Percentiles rank a stretch among this genome's conserved stretches.
Evolutionary conservation across 2,797 vertebrate genomes (phyloP).

Genomic region (Threskiornis aethiopicus): DNA sequence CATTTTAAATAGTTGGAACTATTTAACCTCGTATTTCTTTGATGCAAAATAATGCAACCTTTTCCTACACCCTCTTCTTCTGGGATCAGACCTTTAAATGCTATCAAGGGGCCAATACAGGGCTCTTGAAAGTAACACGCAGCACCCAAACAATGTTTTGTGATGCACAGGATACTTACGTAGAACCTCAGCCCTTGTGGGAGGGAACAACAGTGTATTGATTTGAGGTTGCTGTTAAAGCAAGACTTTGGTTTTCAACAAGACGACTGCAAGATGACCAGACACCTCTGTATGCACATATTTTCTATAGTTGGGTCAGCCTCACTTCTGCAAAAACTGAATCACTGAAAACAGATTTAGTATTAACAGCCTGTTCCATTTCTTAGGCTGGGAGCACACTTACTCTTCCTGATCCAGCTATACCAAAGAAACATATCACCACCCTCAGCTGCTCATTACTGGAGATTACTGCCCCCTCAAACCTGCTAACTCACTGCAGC

Average conservation of each 20-base stretch:
- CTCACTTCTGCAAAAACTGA: background rate
- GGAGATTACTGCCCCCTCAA: background rate
- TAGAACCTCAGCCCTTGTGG: background rate
- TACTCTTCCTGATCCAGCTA: background rate
- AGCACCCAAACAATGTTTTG: background rate
- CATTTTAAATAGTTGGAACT: background rate
- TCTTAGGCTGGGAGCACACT: background rate
- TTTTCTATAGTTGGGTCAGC: background rate
- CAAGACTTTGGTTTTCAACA: background rate
- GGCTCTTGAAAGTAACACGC: background rate
- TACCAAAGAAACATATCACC: background rate
- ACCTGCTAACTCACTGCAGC: background rate
- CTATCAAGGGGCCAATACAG: background rate
- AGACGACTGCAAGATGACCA: background rate
- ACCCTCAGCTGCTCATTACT: background rate
- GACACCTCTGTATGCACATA: fast-evolving
- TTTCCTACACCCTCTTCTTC: background rate
- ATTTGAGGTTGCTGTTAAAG: background rate
- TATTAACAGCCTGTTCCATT: background rate
- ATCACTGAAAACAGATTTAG: background rate
- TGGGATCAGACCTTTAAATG: background rate
- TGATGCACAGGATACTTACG: background rate
- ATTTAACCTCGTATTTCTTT: background rate
- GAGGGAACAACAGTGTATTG: background rate
- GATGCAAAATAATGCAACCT: background rate